Evolutionary conservation across 2,888 invertebrate species (phyloP), one percentile per base, ranked within the genome.

Genomic region (Clostera curtula): DNA sequence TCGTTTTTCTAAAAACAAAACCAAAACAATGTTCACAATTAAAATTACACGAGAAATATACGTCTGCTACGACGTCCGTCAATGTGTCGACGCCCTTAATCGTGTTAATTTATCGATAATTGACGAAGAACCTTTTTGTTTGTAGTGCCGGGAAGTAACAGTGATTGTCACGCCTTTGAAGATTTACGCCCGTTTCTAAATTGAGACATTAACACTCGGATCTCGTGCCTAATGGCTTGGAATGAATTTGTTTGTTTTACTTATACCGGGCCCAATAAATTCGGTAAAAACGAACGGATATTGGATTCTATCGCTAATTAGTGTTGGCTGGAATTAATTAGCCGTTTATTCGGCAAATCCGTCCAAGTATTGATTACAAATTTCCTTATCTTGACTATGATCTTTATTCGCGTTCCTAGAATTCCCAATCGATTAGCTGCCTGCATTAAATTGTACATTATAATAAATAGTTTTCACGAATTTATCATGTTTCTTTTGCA

Each of bases 51-150:
- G n/a, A n/a, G n/a, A n/a, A n/a, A n/a, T n/a, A n/a, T n/a, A n/a
- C n/a, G n/a, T n/a, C n/a, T n/a, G n/a, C n/a, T n/a, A n/a, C n/a
- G n/a, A n/a, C n/a, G n/a, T n/a, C n/a, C n/a, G n/a, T n/a, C n/a
- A n/a, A n/a, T n/a, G n/a, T n/a, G n/a, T n/a, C n/a, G n/a, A n/a
- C n/a, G n/a, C n/a, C n/a, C n/a, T n/a, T n/a, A n/a, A n/a, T n/a
- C n/a, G n/a, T n/a, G n/a, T n/a, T n/a, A n/a, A n/a, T 83, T 83
- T 82, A 83, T 82, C 82, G 80, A 82, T 83, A 83, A 83, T 83
- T 80, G 82, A 80, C 82, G 82, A 76, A 74, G 76, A 80, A 70
- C 79, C 82, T 82, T 82, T 82, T 80, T 80, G 80, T 83, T 83
- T 80, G 82, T 79, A 75, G 71, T 76, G 75, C 73, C 72, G 77